Conservation (phyloP, 2,797 vertebrate genomes). For the Cirrhinus mrigala region DNA sequence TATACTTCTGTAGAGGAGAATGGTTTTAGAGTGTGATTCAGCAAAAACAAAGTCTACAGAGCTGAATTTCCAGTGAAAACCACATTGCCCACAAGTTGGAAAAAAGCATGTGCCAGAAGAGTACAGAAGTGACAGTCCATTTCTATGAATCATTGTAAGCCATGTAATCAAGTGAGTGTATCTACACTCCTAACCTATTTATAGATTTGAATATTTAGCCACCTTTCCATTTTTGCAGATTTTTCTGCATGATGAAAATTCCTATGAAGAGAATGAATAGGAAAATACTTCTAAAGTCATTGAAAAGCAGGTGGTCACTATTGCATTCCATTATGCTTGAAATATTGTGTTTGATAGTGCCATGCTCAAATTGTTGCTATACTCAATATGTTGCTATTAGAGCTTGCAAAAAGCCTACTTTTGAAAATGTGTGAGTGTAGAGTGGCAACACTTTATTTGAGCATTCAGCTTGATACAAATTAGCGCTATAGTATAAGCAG, state of each 20-base stretch:
- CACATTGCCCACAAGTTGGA: too few species aligned
- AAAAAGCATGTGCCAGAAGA: too few species aligned
- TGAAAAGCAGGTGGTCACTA: not conserved
- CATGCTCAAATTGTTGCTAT: not conserved
- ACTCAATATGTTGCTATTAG: not conserved
- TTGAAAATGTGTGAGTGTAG: not conserved
- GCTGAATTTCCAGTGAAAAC: too few species aligned
- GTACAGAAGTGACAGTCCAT: not conserved
- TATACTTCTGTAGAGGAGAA: not conserved
- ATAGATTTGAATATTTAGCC: not conserved
- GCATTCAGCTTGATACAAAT: not conserved
- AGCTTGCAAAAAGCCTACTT: not conserved
- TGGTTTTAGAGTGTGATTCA: not conserved
- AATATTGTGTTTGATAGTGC: not conserved
- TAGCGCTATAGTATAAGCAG: not conserved
- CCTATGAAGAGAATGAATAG: not conserved
- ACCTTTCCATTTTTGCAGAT: not conserved
- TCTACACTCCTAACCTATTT: not conserved
- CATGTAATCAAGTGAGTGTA: not conserved
- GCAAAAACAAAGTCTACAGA: not conserved
- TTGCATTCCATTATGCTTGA: not conserved
- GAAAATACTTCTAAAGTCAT: not conserved
- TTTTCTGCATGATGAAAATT: not conserved
- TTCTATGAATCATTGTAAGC: not conserved
- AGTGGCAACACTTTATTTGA: not conserved